A percentile compares a stretch with the other conserved stretches of the same genome.
Conservation (phyloP, 2,797 vertebrate species). For the Pseudomugil tenellus region DNA sequence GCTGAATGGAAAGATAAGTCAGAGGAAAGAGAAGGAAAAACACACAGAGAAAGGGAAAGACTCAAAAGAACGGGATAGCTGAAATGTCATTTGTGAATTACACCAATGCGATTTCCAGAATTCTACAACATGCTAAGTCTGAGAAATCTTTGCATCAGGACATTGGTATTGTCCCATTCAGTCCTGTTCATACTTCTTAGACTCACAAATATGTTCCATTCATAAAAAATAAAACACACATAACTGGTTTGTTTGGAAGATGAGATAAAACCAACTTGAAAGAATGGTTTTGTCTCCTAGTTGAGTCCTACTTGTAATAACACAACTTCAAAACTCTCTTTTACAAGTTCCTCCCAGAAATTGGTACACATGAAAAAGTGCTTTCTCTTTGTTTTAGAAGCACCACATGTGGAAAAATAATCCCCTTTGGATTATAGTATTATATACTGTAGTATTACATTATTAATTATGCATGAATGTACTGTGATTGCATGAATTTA, state of each 20-base stretch:
- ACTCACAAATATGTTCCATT: background rate
- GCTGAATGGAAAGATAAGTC: constrained; percentile 64
- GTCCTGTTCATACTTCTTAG: background rate
- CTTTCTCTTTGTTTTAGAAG: background rate
- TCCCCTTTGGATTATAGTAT: background rate
- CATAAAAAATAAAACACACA: background rate
- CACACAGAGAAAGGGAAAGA: constrained; percentile 9
- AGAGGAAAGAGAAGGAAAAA: constrained; percentile 29
- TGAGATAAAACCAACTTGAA: too few relatives aligned
- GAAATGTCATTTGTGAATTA: constrained; percentile 42
- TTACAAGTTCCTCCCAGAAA: background rate
- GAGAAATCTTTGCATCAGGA: background rate
- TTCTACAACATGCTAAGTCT: background rate
- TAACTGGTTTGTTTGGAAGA: background rate
- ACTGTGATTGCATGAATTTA: background rate
- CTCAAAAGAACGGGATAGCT: constrained; percentile 11
- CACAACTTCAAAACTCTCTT: background rate
- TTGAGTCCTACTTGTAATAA: background rate
- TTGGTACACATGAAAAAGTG: background rate
- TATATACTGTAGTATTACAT: background rate
- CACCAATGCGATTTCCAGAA: constrained; percentile 6
- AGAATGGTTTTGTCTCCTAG: too few relatives aligned
- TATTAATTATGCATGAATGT: background rate
- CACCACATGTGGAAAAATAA: background rate
- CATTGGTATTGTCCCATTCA: background rate